Evolutionary conservation across 1,140 invertebrate species (phyloP).

Genomic region (Harpegnathos saltator): DNA sequence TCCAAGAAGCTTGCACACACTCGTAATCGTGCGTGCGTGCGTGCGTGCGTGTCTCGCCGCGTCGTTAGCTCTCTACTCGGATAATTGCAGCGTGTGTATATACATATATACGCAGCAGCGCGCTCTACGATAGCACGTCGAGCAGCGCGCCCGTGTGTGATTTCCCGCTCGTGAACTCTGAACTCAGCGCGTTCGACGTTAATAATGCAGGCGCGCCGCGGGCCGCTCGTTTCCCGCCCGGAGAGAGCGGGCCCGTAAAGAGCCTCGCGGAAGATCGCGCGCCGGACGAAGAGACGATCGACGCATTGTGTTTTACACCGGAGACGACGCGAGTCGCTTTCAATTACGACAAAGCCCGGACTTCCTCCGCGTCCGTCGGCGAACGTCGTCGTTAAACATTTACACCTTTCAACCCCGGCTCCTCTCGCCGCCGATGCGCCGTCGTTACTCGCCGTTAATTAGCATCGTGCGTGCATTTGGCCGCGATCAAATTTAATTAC

Average conservation of each 20-base stretch:
- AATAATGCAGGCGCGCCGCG: background rate
- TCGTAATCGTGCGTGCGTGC: constrained; percentile 58
- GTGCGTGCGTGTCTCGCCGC: constrained; percentile 10
- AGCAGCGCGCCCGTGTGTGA: constrained; percentile 9
- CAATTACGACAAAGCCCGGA: constrained; percentile 11
- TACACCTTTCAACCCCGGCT: background rate
- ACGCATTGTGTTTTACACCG: background rate
- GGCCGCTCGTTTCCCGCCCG: background rate
- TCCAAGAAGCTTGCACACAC: constrained; percentile 44
- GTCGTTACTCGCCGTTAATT: constrained; percentile 34
- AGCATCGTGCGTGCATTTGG: constrained; percentile 37
- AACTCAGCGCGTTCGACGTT: background rate
- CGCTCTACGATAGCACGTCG: background rate
- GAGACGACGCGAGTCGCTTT: constrained; percentile 12
- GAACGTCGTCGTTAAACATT: constrained; percentile 34
- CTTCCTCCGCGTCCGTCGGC: background rate
- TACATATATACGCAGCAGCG: too few relatives aligned
- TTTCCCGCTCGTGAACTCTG: constrained; percentile 47
- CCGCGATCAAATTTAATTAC: constrained; percentile 59
- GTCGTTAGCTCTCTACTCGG: constrained; percentile 21
- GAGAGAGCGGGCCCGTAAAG: background rate
- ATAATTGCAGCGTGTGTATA: constrained; percentile 11
- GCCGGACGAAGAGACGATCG: background rate
- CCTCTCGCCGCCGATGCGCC: background rate
- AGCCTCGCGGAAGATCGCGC: too few relatives aligned